Conservation (phyloP, 1,140 invertebrate genomes). For the Chlorops oryzae region DNA sequence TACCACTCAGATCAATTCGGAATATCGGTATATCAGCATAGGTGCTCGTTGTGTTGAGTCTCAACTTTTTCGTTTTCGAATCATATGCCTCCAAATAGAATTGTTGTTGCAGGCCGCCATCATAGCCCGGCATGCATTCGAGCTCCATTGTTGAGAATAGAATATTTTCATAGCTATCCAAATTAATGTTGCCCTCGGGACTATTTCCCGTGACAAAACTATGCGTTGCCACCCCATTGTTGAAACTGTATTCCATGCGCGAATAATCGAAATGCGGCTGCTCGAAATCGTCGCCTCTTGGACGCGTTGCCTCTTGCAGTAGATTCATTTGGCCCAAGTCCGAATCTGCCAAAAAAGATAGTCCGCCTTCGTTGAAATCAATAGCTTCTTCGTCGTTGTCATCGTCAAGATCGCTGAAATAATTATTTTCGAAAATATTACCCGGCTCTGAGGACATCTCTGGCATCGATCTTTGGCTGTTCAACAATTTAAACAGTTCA, state of each 20-base stretch:
- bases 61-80: conserved; percentile 60
- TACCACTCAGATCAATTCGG: conserved; percentile 54
- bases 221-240: conserved; percentile 39
- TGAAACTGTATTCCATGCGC: conserved; percentile 46
- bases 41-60: conserved; percentile 58
- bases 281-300: conserved; percentile 28
- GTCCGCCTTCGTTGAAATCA: too few relatives aligned
- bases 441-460: too few relatives aligned
- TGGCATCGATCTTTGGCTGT: too few relatives aligned
- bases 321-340: too few relatives aligned
- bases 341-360: too few relatives aligned
- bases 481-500: too few relatives aligned
- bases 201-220: conserved; percentile 15
- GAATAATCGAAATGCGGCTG: conserved; percentile 44
- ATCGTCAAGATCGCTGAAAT: neutral
- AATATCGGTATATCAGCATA: conserved; percentile 59
- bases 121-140: conserved; percentile 55
- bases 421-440: neutral
- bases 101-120: conserved; percentile 75
- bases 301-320: conserved; percentile 10
- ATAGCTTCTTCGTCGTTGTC: conserved; percentile 28
- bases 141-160: conserved; percentile 47
- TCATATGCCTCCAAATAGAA: conserved; percentile 78
- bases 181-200: conserved; percentile 27
- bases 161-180: conserved; percentile 46